A percentile compares a stretch with the other conserved stretches of the same genome.
These are phyloP conservation scores for Fabriciana adippe DNA, from an alignment of 2,888 invertebrate genomes.

Conservation along the genomic window DNA sequence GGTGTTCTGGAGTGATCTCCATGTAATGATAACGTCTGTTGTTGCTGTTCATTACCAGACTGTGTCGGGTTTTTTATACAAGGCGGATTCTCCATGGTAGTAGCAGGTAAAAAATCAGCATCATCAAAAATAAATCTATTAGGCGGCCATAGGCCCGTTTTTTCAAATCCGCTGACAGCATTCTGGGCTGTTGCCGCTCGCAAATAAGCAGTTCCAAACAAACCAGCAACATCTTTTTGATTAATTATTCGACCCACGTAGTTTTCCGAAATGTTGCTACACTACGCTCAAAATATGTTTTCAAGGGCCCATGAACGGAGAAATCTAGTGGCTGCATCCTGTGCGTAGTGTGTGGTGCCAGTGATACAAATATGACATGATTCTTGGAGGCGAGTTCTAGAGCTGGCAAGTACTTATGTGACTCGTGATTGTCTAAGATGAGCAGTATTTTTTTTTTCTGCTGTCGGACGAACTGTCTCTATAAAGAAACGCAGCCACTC, in stretches of 20 bases:
- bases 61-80: too few species aligned
- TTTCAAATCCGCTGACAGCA: slow-evolving; percentile 39
- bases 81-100: background rate
- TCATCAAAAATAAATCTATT: slow-evolving; percentile 39
- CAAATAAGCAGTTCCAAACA: slow-evolving; percentile 37
- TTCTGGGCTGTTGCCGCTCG: slow-evolving; percentile 40
- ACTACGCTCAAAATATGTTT: slow-evolving; percentile 38
- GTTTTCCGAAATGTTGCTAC: slow-evolving; percentile 35
- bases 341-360: slow-evolving; percentile 40
- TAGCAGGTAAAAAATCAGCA: slow-evolving; percentile 4
- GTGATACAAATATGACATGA: slow-evolving; percentile 37
- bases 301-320: slow-evolving; percentile 38
- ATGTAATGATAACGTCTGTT: too few species aligned
- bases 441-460: slow-evolving; percentile 21
- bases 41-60: too few species aligned
- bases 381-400: slow-evolving; percentile 39
- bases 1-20: too few species aligned
- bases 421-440: slow-evolving; percentile 8
- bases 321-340: slow-evolving; percentile 36
- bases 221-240: slow-evolving; percentile 37
- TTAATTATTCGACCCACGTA: slow-evolving; percentile 38
- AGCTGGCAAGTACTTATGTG: slow-evolving; percentile 20
- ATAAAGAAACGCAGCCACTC: slow-evolving; percentile 5
- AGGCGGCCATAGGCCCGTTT: slow-evolving; percentile 39
- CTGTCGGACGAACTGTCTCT: slow-evolving; percentile 3